Conservation (phyloP, 2,888 invertebrate genomes). For the Yponomeuta cagnagella region DNA sequence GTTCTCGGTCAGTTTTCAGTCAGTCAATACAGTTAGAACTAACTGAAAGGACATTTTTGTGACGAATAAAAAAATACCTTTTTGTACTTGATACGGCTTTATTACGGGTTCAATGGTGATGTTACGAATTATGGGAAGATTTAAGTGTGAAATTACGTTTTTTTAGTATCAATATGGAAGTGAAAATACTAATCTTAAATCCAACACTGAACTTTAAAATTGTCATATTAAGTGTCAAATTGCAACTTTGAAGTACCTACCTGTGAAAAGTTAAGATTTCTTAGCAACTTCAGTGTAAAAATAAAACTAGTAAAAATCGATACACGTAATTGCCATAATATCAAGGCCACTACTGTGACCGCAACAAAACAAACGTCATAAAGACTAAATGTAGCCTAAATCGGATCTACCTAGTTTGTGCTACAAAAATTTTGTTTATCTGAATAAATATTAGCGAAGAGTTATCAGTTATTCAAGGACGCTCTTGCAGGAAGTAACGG, state of each 20-base stretch:
- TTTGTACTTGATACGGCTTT: too few species aligned
- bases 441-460: background rate
- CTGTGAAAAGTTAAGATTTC: background rate
- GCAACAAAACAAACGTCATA: background rate
- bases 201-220: background rate
- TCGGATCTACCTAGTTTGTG: background rate
- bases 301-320: background rate
- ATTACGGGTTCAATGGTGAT: too few species aligned
- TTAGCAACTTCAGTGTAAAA: background rate
- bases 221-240: background rate
- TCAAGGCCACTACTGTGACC: background rate
- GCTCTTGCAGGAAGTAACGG: background rate
- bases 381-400: background rate
- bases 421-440: background rate
- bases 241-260: background rate
- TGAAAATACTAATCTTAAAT: background rate
- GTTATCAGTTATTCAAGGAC: background rate
- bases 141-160: background rate
- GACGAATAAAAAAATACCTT: too few species aligned
- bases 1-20: slow-evolving; percentile 11
- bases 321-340: background rate
- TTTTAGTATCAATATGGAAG: background rate
- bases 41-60: background rate
- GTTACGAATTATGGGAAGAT: too few species aligned
- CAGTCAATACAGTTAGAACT: background rate